phyloP scores from a whole-genome alignment of 2,797 vertebrate species.

The Pithecia hirsuta region DNA sequence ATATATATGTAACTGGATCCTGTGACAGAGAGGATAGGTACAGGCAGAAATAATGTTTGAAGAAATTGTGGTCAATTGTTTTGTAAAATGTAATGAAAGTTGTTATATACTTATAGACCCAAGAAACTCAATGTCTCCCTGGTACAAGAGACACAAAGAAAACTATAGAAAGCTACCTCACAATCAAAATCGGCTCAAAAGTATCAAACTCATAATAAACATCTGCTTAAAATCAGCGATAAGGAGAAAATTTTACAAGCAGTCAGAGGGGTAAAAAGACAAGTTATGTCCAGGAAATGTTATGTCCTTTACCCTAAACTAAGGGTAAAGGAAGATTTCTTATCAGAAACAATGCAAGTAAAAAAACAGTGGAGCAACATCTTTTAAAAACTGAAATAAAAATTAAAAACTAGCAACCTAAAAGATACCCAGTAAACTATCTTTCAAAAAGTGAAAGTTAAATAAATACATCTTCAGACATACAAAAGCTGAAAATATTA shows the following conservation, averaged over 20 bases:
- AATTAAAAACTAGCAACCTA: not conserved
- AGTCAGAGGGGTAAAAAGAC: not conserved
- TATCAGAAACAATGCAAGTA: not conserved
- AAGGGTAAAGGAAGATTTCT: not conserved
- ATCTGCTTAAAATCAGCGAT: not conserved
- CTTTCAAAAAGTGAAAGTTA: not conserved
- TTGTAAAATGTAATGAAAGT: not conserved
- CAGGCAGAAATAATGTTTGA: not conserved
- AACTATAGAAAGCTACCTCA: not conserved
- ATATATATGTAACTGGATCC: not conserved
- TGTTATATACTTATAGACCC: not conserved
- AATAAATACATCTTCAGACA: not conserved
- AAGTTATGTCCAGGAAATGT: not conserved
- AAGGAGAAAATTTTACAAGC: not conserved
- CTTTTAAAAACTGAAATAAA: not conserved
- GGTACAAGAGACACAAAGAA: not conserved
- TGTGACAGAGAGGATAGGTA: not conserved
- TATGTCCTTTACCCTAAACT: too few species aligned
- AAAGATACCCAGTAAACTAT: not conserved
- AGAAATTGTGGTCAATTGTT: not conserved
- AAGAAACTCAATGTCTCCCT: not conserved
- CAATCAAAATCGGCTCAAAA: not conserved
- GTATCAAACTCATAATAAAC: not conserved
- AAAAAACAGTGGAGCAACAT: not conserved
- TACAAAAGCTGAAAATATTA: not conserved